Evolutionary conservation across 2,113 vertebrate genomes (phyloP), one percentile per base, ranked within the genome.

Genomic region (Trematomus loennbergii): DNA sequence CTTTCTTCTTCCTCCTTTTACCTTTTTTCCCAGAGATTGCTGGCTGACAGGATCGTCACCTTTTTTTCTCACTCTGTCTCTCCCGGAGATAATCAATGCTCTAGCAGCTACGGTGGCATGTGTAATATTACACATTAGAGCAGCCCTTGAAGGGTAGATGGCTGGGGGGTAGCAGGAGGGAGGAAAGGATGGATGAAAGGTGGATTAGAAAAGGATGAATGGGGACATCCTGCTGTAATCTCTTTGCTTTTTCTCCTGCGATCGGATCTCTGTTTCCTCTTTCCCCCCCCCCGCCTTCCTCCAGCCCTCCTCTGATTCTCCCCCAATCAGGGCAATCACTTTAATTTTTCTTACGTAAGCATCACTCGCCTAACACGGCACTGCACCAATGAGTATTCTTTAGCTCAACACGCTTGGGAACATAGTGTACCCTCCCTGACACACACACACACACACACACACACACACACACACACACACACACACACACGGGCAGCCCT

Each of bases 221-320:
- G 81, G 72, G 80, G 83, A 93, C 88, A 91, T 94, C 92, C 91
- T 93, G 93, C 80, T 78, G 76, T 93, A 93, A 94, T 94, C 92
- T 82, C 72, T 80, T n/a, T 78, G 69, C 82, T 89, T 75, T 87
- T 90, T 80, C 78, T 76, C 45, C 73, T 0, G 7, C 82, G 71
- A 63, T 86, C 63, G 65, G 63, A 78, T 86, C 72, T 73, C 63
- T 0, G 63, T 79, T 85, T 87, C 77, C 78, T 88, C 54, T 75
- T 73, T 81, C 68, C 48, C 43, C 20, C 22, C 25, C 33, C 62
- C 25, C 11, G 7, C 10, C 5, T 74, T 64, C 81, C 64, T 70
- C 54, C 9, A 9, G 36, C 69, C 75, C 59, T 48, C 33, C 50
- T 82, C 74, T 72, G 54, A 2, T 65, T 79, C 57, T 73, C 66